These are phyloP conservation scores for Drosophila pectinifera DNA, from an alignment of 1,140 invertebrate genomes.

Conservation along the genomic window DNA sequence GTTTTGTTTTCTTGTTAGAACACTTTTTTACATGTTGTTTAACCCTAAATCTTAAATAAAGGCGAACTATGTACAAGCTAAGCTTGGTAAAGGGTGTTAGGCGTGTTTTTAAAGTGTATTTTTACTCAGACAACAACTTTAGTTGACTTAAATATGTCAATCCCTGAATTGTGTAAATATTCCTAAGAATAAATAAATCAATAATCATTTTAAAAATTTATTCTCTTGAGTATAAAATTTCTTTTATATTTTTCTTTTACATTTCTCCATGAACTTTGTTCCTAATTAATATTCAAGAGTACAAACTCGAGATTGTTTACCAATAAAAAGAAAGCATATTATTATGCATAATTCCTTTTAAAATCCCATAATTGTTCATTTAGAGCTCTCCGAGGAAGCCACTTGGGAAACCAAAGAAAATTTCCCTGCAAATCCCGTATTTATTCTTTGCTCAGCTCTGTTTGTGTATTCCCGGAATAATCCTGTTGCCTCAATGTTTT, in stretches of 20 bases:
- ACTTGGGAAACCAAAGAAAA: neutral
- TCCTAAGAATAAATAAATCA: neutral
- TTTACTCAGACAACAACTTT: neutral
- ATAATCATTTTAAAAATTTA: neutral
- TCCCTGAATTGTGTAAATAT: neutral
- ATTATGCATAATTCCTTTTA: neutral
- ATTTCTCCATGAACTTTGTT: neutral
- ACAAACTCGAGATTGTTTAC: neutral
- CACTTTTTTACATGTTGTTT: neutral
- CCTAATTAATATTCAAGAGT: neutral
- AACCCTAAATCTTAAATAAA: neutral
- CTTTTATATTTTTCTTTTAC: neutral
- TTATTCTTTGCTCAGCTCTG: conserved; percentile 32
- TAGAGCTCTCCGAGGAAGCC: neutral
- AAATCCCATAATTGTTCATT: conserved; percentile 14
- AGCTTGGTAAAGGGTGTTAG: neutral
- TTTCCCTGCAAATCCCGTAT: conserved; percentile 6
- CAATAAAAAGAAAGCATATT: neutral
- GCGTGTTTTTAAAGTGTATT: neutral
- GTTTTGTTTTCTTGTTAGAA: neutral
- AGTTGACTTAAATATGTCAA: neutral
- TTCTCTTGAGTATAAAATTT: neutral
- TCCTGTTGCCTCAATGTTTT: conserved; percentile 44
- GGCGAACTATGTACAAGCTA: neutral
- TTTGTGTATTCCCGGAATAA: conserved; percentile 39